Conservation (phyloP, 2,888 invertebrate species). For the Anthophora plumipes region DNA sequence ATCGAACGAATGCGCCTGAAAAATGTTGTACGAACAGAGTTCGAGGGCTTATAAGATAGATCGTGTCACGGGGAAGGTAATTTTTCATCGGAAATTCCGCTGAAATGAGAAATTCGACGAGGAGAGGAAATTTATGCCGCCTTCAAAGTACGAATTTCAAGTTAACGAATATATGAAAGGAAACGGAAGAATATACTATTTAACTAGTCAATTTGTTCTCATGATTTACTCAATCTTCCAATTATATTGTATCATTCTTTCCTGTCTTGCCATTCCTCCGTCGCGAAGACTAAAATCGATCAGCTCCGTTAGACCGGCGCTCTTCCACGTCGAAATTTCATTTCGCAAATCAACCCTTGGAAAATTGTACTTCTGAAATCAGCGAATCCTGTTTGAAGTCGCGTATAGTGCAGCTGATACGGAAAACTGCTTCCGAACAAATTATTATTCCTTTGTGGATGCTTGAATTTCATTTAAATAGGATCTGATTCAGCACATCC, state of each 20-base stretch:
- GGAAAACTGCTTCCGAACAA: constrained; percentile 8
- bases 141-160: background rate
- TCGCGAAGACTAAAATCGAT: constrained; percentile 1
- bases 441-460: background rate
- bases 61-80: background rate
- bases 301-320: background rate
- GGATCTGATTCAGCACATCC: background rate
- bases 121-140: background rate
- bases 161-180: too few species aligned
- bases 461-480: constrained; percentile 14
- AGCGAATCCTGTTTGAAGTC: background rate
- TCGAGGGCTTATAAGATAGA: constrained; percentile 1
- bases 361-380: constrained; percentile 17
- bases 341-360: constrained; percentile 11
- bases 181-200: too few species aligned
- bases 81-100: background rate
- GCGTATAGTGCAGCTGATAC: background rate
- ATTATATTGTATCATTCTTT: background rate
- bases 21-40: background rate
- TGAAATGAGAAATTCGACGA: background rate
- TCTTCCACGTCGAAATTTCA: constrained; percentile 5
- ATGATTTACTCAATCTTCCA: background rate
- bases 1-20: constrained; percentile 17
- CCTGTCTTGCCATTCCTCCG: background rate
- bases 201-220: too few species aligned